These are phyloP conservation scores for Trichonephila clavipes DNA, from an alignment of 1,140 invertebrate species.

Conservation along the genomic window DNA sequence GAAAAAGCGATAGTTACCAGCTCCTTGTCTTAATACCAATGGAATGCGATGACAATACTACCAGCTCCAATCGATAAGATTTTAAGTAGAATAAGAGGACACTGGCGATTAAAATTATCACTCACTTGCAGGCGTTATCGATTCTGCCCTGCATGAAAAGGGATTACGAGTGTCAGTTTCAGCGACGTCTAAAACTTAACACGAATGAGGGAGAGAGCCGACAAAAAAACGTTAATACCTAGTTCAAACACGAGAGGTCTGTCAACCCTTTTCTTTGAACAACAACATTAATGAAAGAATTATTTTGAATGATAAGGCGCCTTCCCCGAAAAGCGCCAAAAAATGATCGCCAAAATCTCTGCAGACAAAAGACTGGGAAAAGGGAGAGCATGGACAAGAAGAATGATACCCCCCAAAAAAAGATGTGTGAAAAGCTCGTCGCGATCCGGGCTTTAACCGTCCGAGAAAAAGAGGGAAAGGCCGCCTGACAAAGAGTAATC, in stretches of 20 bases:
- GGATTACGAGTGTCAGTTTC: constrained; percentile 53
- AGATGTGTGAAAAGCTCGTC: not conserved
- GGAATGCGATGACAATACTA: not conserved
- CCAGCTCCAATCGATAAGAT: not conserved
- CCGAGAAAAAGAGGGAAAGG: constrained; percentile 32
- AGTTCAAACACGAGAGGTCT: constrained; percentile 13
- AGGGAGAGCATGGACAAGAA: not conserved
- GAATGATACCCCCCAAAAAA: not conserved
- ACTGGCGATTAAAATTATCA: constrained; percentile 53
- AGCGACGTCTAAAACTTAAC: not conserved
- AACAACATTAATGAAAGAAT: constrained; percentile 42
- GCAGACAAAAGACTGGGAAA: not conserved
- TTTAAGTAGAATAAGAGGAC: constrained; percentile 21
- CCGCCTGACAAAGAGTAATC: constrained; percentile 59
- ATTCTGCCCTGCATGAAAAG: constrained; percentile 10
- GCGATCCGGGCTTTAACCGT: not conserved
- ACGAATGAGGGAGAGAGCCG: not conserved
- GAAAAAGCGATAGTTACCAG: not conserved
- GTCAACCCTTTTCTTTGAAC: constrained; percentile 30
- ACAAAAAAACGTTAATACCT: constrained; percentile 4
- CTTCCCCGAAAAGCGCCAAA: not conserved
- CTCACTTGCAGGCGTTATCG: constrained; percentile 22
- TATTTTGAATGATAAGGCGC: constrained; percentile 40
- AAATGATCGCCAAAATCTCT: constrained; percentile 39
- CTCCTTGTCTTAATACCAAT: not conserved